Percentiles rank a stretch among this genome's conserved stretches.
Conservation (phyloP, 2,888 invertebrate genomes). For the Epirrhoe alternata region DNA sequence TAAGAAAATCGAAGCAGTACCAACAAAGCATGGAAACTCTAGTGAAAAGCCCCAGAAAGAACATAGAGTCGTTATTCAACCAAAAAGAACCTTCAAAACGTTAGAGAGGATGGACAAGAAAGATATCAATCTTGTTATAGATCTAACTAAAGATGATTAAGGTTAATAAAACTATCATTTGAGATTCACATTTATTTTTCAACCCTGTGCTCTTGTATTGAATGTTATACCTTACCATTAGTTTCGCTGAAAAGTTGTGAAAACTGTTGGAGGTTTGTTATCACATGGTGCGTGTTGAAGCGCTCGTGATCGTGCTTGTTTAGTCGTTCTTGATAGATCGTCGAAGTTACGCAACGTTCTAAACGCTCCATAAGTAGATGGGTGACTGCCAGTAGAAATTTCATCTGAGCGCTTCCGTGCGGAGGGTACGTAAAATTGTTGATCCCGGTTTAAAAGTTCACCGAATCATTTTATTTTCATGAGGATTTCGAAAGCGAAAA, state of each 20-base stretch:
- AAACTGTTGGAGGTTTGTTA: too few relatives aligned
- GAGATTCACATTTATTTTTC: neutral
- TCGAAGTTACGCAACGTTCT: too few relatives aligned
- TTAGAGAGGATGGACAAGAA: constrained; percentile 40
- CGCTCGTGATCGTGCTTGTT: too few relatives aligned
- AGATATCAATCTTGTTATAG: constrained; percentile 38
- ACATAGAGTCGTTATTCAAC: neutral
- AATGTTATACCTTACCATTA: too few relatives aligned
- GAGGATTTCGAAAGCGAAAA: constrained; percentile 24
- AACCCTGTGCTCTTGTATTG: too few relatives aligned
- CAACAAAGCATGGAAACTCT: neutral
- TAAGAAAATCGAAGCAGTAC: constrained; percentile 1
- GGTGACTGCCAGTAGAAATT: too few relatives aligned
- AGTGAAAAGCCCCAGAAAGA: neutral
- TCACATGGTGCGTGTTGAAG: too few relatives aligned
- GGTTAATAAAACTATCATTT: neutral
- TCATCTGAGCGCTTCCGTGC: too few relatives aligned
- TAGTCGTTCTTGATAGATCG: too few relatives aligned
- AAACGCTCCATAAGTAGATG: too few relatives aligned
- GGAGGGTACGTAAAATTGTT: too few relatives aligned
- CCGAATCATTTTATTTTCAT: constrained; percentile 10
- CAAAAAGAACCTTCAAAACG: constrained; percentile 42
- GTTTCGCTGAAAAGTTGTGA: too few relatives aligned
- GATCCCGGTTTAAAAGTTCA: constrained; percentile 4
- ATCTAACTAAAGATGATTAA: constrained; percentile 37